phyloP scores from a whole-genome alignment of 1,140 invertebrate species.

The Aphaenogaster floridana region DNA sequence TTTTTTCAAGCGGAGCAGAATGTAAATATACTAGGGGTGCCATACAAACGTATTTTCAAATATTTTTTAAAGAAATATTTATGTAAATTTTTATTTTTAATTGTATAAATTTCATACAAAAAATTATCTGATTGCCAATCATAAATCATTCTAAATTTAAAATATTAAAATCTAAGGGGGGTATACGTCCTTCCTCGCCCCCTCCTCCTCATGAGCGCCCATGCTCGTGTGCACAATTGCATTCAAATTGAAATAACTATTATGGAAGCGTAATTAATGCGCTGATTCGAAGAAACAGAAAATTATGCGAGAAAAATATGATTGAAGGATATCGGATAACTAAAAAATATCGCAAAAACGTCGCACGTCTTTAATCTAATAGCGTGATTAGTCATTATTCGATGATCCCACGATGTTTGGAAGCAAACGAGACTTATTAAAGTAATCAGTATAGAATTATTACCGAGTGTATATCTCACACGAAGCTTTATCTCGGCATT shows the following conservation, averaged over 20 bases:
- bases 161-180: too few relatives aligned
- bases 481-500: not conserved
- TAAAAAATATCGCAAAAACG: not conserved
- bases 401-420: not conserved
- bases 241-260: not conserved
- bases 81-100: too few relatives aligned
- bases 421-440: not conserved
- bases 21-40: too few relatives aligned
- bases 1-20: too few relatives aligned
- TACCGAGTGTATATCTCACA: not conserved
- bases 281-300: not conserved
- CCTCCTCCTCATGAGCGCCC: too few relatives aligned
- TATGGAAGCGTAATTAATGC: not conserved
- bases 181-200: too few relatives aligned
- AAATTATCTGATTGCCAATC: too few relatives aligned
- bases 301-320: not conserved
- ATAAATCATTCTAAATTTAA: too few relatives aligned
- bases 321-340: not conserved
- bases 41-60: too few relatives aligned
- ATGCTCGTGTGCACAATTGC: not conserved
- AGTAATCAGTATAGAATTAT: conserved; percentile 28
- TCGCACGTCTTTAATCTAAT: not conserved
- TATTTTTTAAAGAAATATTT: too few relatives aligned
- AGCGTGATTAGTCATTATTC: not conserved
- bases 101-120: too few relatives aligned